phyloP scores from a whole-genome alignment of 92 coral and sea anemone genomes.

The Micromussa lordhowensis region DNA sequence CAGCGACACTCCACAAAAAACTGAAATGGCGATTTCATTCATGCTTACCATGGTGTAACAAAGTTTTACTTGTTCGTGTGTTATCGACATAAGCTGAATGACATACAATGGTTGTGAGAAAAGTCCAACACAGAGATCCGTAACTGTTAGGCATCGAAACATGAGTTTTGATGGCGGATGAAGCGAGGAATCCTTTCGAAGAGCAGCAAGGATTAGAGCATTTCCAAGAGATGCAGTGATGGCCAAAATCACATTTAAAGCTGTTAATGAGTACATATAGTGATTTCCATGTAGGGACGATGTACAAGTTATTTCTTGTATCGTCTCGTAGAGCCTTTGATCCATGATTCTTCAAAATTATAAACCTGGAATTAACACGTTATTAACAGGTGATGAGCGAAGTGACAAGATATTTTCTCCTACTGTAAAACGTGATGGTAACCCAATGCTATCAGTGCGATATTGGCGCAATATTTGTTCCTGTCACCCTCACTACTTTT shows the following conservation, averaged over 20 bases:
- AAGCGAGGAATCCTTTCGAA: neutral
- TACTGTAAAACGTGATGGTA: too few relatives aligned
- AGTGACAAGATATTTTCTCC: too few relatives aligned
- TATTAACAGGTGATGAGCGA: too few relatives aligned
- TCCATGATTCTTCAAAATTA: neutral
- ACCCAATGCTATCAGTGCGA: too few relatives aligned
- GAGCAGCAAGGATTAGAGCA: neutral
- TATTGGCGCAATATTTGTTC: too few relatives aligned
- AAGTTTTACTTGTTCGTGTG: neutral
- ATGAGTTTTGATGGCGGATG: conserved; percentile 8
- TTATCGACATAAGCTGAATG: neutral
- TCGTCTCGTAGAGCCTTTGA: neutral
- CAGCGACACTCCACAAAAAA: neutral
- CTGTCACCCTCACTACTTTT: neutral
- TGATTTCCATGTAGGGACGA: neutral
- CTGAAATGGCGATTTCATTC: neutral
- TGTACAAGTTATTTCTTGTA: neutral
- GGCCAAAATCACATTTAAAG: neutral
- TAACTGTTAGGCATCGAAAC: neutral
- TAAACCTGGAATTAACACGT: too few relatives aligned
- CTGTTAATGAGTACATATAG: neutral
- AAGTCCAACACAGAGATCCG: conserved; percentile 8
- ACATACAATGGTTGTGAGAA: neutral
- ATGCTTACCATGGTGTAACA: neutral
- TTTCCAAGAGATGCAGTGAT: conserved; percentile 16